phyloP scores from a whole-genome alignment of 2,797 vertebrate genomes.

The Anolis apletophallus region DNA sequence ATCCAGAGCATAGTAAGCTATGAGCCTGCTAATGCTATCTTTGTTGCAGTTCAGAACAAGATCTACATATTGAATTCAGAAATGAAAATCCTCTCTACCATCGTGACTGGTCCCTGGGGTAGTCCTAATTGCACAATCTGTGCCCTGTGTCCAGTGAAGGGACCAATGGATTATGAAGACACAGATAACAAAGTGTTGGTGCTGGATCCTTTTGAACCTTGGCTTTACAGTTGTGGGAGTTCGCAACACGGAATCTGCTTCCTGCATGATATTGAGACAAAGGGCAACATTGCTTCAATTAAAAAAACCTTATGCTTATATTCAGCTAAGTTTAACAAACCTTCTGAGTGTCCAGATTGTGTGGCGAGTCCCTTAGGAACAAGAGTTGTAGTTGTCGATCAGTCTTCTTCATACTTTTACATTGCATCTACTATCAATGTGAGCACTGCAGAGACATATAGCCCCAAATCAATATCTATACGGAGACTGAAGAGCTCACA shows the following conservation, averaged over 20 bases:
- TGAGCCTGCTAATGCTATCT: constrained; percentile 74
- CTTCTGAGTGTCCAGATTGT: constrained; percentile 87
- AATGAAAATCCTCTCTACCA: constrained; percentile 49
- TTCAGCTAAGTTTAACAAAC: constrained; percentile 78
- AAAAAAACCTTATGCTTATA: constrained; percentile 84
- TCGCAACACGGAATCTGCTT: constrained; percentile 89
- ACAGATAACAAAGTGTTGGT: constrained; percentile 86
- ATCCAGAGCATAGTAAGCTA: constrained; percentile 89
- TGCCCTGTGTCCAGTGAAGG: constrained; percentile 71
- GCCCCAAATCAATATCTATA: constrained; percentile 89
- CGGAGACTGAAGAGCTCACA: constrained; percentile 86
- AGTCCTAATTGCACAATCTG: constrained; percentile 79
- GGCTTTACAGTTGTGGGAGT: constrained; percentile 91
- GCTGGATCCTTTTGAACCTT: constrained; percentile 85
- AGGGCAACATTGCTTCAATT: constrained; percentile 64
- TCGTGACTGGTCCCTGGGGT: constrained; percentile 85
- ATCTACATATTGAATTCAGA: constrained; percentile 81
- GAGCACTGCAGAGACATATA: constrained; percentile 82
- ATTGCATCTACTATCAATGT: constrained; percentile 87
- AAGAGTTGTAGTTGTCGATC: constrained; percentile 85
- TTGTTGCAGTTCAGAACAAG: constrained; percentile 87
- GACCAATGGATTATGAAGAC: constrained; percentile 71
- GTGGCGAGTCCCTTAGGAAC: constrained; percentile 92
- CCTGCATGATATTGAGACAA: constrained; percentile 81
- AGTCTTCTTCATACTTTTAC: constrained; percentile 87